Evolutionary conservation across 1,140 invertebrate genomes (phyloP), one percentile per base, ranked within the genome.

Genomic region (Chymomyza costata): DNA sequence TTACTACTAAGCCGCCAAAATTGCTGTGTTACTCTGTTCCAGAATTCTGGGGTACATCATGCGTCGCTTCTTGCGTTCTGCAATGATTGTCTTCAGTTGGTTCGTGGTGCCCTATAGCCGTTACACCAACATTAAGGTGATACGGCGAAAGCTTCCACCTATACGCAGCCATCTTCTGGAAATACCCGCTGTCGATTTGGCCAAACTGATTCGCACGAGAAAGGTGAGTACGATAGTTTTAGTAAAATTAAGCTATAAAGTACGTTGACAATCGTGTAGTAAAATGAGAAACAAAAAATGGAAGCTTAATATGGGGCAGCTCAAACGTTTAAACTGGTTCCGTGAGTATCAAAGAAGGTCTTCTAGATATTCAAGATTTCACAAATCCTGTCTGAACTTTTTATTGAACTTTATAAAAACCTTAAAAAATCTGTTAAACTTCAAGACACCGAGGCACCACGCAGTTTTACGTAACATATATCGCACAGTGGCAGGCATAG

Each of bases 41-140:
- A 85, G 84, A 66, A 85, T 85, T 60, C 73, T 85, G 84, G 82
- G 82, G 65, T 84, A 85, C 71, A 84, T 85, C 66, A 85, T 85
- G 82, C 73, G 84, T 59, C 80, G 83, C 45, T 84, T 85, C 60
- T 65, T 85, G 69, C 82, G 84, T 31, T 83, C 82, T 63, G 84
- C 82, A 41, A 85, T 85, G 84, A 83, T 85, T 41, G 84, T 85
- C 68, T 85, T 85, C 84, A 84, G 84, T 60, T 85, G 83, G 83
- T 85, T 85, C 59, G 84, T 85, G 35, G 80, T 85, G 38, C 84
- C 84, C 57, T 85, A 85, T 55, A 85, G 83, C 58, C 80, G 82
- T 25, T 88, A 86, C 84, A 89, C 88, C 87, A 78, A 91, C 90
- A 83, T 91, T 89, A 78, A 89, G 86, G 85, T 91, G 90, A 15